These are phyloP conservation scores for Mesopsocus fuscifrons DNA, from an alignment of 2,888 invertebrate genomes.

Conservation along the genomic window DNA sequence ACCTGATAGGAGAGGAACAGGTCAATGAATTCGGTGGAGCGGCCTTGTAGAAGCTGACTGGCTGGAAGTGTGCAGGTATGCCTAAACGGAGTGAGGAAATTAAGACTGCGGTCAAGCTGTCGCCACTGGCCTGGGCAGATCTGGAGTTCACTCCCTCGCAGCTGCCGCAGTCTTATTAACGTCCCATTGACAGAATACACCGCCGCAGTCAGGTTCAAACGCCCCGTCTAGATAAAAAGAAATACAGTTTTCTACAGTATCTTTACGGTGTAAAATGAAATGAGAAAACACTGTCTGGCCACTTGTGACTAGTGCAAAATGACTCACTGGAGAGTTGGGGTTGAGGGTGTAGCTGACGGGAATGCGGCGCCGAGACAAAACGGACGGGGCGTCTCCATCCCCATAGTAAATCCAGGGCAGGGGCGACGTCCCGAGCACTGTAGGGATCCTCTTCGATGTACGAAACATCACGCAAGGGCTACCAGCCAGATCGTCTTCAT, in stretches of 20 bases:
- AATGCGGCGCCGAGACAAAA: slow-evolving; percentile 27
- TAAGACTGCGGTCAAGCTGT: slow-evolving; percentile 20
- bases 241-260: too few species aligned
- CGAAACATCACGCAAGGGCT: slow-evolving; percentile 26
- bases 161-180: slow-evolving; percentile 8
- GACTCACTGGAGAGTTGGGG: slow-evolving; percentile 24
- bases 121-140: slow-evolving; percentile 21
- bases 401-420: slow-evolving; percentile 29
- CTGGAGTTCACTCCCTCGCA: slow-evolving; percentile 15
- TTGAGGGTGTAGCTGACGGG: slow-evolving; percentile 26
- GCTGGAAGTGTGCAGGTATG: slow-evolving; percentile 23
- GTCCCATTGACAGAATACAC: not conserved
- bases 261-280: too few species aligned
- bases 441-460: slow-evolving; percentile 20
- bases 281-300: too few species aligned
- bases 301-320: too few species aligned
- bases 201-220: slow-evolving; percentile 12
- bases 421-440: slow-evolving; percentile 15
- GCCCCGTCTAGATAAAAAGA: slow-evolving; percentile 14
- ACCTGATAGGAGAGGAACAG: slow-evolving; percentile 29
- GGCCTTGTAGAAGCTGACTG: slow-evolving; percentile 23
- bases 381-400: slow-evolving; percentile 27
- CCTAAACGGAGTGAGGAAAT: slow-evolving; percentile 25
- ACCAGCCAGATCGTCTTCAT: slow-evolving; percentile 27
- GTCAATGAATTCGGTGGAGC: slow-evolving; percentile 30